Evolutionary conservation across 1,140 invertebrate species (phyloP), one percentile per base, ranked within the genome.

Genomic region (Drosophila murphyi): DNA sequence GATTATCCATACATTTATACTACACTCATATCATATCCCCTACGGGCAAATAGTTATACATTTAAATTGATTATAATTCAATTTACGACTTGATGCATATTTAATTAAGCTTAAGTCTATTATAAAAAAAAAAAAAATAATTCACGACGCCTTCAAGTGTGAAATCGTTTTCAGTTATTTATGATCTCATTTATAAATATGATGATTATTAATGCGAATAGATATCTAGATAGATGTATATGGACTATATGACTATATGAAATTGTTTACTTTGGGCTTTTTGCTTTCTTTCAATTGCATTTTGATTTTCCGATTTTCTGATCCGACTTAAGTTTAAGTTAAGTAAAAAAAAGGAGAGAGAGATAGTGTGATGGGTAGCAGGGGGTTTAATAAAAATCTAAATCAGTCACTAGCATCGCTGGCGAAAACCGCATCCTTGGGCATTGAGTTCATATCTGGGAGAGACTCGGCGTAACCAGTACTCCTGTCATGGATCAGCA

Each of bases 401-500:
- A 80, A 74, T 87, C 80, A 87, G 80, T 82, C 82, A 76, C 80
- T 82, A 71, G 70, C 60, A 76, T 76, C 72, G 72, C 61, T 29
- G 57, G 35, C 28, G 6, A 5, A 59, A 10, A 48, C 52, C 31
- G 29, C 52, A 35, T 47, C 29, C n/a, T 45, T 45, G 3, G 67
- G 28, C 51, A 50, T 7, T 10, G 35, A 7, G 3, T 50, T 29
- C 7, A 10, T 4, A 1, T 34, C 59, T 20, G 51, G 12, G 28
- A 39, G 50, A 2, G 76, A 32, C 29, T 77, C 48, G 5, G 4
- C 75, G 29, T 65, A 72, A 7, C 80, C 63, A 29, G 73, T 56
- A 43, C 75, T 68, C 41, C 83, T 60, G 63, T 91, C 85, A 83
- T 89, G 80, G 56, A 91, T 91, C 45, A 91, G 72, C 77, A 87